Conservation (phyloP, 1,140 invertebrate genomes). For the Marisa cornuarietis region DNA sequence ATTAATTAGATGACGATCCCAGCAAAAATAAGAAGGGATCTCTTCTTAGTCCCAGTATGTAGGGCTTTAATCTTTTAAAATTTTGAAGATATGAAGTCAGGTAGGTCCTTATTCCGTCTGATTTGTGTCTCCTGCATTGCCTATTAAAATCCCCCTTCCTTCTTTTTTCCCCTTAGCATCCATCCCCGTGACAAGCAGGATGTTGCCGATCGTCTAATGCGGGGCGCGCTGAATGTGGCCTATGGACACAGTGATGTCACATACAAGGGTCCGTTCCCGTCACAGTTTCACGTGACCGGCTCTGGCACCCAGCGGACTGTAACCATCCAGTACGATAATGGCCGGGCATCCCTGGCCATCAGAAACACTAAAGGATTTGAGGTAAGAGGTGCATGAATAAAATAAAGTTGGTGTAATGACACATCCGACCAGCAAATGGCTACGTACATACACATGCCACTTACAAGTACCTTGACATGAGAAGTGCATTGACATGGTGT, state of each 20-base stretch:
- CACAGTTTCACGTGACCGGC: conserved; percentile 1
- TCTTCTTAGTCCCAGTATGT: too few relatives aligned
- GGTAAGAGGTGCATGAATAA: conserved; percentile 17
- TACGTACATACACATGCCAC: too few relatives aligned
- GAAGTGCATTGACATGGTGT: too few relatives aligned
- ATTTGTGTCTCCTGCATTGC: too few relatives aligned
- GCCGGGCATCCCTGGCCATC: conserved; percentile 27
- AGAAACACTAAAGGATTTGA: conserved; percentile 42
- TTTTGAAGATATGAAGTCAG: too few relatives aligned
- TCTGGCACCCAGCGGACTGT: conserved; percentile 8
- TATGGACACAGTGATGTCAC: conserved; percentile 27
- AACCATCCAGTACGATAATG: conserved; percentile 25
- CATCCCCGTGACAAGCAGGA: conserved; percentile 48
- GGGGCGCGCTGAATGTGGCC: conserved; percentile 34
- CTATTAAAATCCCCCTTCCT: background rate
- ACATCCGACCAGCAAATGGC: too few relatives aligned
- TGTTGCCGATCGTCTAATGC: conserved; percentile 37
- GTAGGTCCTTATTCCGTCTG: too few relatives aligned
- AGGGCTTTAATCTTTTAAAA: too few relatives aligned
- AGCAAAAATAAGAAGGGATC: too few relatives aligned
- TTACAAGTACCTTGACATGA: too few relatives aligned
- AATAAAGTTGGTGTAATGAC: too few relatives aligned
- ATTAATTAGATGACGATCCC: too few relatives aligned
- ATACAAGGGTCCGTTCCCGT: conserved; percentile 29
- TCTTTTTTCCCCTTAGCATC: conserved; percentile 38